Base-by-base conservation (phyloP, 1,140 invertebrate genomes). In the Drosophila repletoides region DNA sequence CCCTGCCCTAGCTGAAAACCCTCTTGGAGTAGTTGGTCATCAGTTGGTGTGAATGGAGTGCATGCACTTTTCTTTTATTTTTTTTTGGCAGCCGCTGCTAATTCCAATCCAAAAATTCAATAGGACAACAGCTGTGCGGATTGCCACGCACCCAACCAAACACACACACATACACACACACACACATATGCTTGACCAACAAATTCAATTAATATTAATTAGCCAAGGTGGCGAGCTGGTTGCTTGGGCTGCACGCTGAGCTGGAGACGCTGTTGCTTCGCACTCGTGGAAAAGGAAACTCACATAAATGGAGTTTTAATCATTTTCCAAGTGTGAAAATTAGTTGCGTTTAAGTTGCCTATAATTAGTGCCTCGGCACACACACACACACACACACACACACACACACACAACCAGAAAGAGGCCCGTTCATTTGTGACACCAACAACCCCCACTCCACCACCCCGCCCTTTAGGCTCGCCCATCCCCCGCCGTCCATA, bases 201-300 rank as follows among this genome's bases (percentile, higher is more conserved):
- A 69, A 87, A 84, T 86, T 80, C 73, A 76, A 88, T 88, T 88
- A 88, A 88, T 86, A 81, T 77, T 87, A 88, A 88, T 88, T 88
- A 88, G 76, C 76, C 73, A 72, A 86, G 79, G 79, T 84, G 79
- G 52, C 65, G 70, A 51, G 76, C 77, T 74, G 76, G 70, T 65
- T 69, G 71, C 59, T 55, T 15, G 5, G 24, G 48, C 17, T 56
- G 71, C 72, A 59, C 56, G 56, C 67, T 76, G 74, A 53, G 65
- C 40, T 69, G 52, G 40, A n/a, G n/a, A 69, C 58, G 61, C 76
- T 83, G 76, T 81, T 76, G 76, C 71, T 75, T 55, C 5, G 43
- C 36, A 17, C 34, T 9, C 33, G 12, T 26, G 33, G n/a, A 12
- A 34, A 31, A 14, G 28, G 7, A 40, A 40, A 51, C 17, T 24